phyloP scores from a whole-genome alignment of 2,797 vertebrate species.

The Trachurus trachurus region DNA sequence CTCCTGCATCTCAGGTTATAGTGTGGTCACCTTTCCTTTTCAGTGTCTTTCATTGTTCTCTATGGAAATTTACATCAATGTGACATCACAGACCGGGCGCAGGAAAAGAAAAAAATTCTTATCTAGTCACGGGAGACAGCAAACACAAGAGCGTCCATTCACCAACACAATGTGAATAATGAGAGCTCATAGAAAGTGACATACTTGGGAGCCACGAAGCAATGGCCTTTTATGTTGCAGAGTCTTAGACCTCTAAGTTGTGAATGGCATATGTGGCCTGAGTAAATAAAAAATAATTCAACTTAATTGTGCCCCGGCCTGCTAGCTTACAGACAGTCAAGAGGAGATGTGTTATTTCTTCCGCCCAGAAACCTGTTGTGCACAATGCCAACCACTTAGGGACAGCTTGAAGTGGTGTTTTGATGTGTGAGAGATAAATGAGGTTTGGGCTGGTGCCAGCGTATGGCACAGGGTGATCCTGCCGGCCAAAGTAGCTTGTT shows the following conservation, averaged over 20 bases:
- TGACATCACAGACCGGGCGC: constrained; percentile 37
- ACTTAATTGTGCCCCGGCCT: constrained; percentile 3
- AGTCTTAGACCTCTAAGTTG: neutral
- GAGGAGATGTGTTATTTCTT: constrained; percentile 33
- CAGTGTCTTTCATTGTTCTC: constrained; percentile 7
- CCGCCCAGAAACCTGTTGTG: constrained; percentile 46
- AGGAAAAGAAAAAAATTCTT: constrained; percentile 33
- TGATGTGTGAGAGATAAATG: constrained; percentile 74
- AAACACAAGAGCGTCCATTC: constrained; percentile 39
- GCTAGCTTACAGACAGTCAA: constrained; percentile 17
- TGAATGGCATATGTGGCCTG: constrained; percentile 24
- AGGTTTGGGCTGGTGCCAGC: constrained; percentile 67
- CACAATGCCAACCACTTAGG: constrained; percentile 61
- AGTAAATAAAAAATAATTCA: constrained; percentile 34
- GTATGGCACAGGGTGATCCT: constrained; percentile 39
- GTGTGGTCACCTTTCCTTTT: constrained; percentile 2
- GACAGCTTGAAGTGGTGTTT: constrained; percentile 70
- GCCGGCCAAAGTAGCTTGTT: constrained; percentile 31
- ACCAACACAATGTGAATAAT: constrained; percentile 66
- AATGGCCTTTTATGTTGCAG: constrained; percentile 17
- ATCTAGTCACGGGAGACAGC: constrained; percentile 55
- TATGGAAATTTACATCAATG: constrained; percentile 34
- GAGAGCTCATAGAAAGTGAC: constrained; percentile 49
- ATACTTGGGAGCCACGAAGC: constrained; percentile 20
- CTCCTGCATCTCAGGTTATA: neutral